A percentile compares a stretch with the other conserved stretches of the same genome.
Evolutionary conservation across 2,113 vertebrate genomes (phyloP).

Genomic region (Mystacornis crossleyi): DNA sequence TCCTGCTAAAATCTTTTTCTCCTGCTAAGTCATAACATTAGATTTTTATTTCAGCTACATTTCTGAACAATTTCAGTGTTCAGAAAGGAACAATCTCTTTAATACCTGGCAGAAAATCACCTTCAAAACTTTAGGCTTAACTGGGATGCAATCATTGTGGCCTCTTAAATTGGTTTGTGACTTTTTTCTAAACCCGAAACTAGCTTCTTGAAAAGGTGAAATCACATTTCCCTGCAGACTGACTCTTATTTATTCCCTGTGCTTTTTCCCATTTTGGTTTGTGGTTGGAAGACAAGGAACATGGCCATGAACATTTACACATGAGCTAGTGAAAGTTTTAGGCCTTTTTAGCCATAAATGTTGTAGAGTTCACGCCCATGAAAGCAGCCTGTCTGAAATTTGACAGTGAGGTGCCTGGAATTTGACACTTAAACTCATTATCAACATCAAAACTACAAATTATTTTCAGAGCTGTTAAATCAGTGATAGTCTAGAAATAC

Average conservation of each 20-base stretch:
- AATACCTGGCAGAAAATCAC: background rate
- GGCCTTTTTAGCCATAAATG: background rate
- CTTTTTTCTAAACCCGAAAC: background rate
- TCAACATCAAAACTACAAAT: background rate
- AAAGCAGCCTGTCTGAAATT: background rate
- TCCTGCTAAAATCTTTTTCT: background rate
- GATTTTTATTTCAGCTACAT: background rate
- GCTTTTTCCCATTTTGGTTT: background rate
- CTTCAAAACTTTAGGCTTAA: background rate
- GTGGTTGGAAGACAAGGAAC: background rate
- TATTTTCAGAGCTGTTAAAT: background rate
- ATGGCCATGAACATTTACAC: background rate
- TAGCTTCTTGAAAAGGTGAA: background rate
- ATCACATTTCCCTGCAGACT: background rate
- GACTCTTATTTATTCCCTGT: background rate
- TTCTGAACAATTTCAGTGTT: background rate
- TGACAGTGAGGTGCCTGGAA: background rate
- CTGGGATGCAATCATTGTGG: background rate
- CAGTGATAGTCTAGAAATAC: background rate
- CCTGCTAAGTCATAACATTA: background rate
- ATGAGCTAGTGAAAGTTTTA: background rate
- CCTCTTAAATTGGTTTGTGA: background rate
- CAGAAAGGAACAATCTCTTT: background rate
- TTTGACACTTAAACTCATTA: background rate
- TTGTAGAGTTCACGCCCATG: background rate